Conservation (phyloP, 2,113 vertebrate species). For the Sander lucioperca region DNA sequence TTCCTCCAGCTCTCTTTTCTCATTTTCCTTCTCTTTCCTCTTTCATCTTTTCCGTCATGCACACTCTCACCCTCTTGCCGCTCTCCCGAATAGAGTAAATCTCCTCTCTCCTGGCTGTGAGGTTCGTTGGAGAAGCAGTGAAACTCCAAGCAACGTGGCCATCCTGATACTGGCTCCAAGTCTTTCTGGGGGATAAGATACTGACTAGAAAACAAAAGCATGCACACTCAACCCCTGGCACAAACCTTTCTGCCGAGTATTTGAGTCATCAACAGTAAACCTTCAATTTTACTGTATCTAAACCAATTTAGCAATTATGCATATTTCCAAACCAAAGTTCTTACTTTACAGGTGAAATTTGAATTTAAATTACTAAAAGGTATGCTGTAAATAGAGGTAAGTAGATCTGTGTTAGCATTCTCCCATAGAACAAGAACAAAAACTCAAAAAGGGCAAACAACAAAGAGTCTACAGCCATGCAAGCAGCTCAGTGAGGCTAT, state of each 20-base stretch:
- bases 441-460: not conserved
- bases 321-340: no score
- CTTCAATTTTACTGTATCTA: not conserved
- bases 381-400: not conserved
- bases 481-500: not conserved
- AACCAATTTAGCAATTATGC: not conserved
- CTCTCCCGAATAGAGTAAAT: conserved; percentile 35
- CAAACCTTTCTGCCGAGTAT: not conserved
- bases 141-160: conserved; percentile 38
- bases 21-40: conserved; percentile 12
- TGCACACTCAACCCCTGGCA: not conserved
- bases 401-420: not conserved
- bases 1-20: conserved; percentile 5
- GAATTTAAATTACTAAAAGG: not conserved
- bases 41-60: conserved; percentile 5
- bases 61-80: not conserved
- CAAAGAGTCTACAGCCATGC: not conserved
- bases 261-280: not conserved
- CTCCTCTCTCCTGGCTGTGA: conserved; percentile 22
- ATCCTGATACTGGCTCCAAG: conserved; percentile 29
- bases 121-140: conserved; percentile 42
- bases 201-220: conserved; percentile 36
- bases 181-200: conserved; percentile 23
- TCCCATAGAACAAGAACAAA: not conserved
- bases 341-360: not conserved